A percentile compares a stretch with the other conserved stretches of the same genome.
Conservation (phyloP, 1,140 invertebrate species). For the Bathynomus jamesi region DNA sequence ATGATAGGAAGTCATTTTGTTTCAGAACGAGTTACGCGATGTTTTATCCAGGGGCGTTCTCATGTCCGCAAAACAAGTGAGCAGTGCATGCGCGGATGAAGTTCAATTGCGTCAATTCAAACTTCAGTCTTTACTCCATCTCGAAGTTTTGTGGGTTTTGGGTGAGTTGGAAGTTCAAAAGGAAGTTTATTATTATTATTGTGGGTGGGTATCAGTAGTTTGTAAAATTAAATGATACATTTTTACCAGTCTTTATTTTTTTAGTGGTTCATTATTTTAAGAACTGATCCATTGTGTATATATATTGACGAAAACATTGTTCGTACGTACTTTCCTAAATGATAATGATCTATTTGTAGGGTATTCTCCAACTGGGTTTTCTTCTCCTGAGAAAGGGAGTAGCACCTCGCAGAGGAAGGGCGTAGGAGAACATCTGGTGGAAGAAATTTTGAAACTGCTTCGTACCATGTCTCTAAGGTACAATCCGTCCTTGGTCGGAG, state of each 20-base stretch:
- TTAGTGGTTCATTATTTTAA: too few relatives aligned
- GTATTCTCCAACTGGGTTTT: neutral
- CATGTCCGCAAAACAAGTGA: neutral
- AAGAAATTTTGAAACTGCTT: conserved; percentile 17
- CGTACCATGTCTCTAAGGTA: conserved; percentile 19
- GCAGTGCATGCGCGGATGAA: neutral
- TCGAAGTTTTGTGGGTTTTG: neutral
- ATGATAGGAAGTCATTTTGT: too few relatives aligned
- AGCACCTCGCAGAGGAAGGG: neutral
- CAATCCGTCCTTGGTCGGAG: conserved; percentile 20
- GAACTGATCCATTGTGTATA: too few relatives aligned
- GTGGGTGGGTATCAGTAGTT: too few relatives aligned
- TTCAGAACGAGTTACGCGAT: neutral
- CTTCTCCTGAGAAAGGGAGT: neutral
- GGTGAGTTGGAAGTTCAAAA: neutral
- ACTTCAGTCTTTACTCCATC: neutral
- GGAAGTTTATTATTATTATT: too few relatives aligned
- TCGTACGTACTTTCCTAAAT: too few relatives aligned
- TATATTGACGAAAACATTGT: too few relatives aligned
- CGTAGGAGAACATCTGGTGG: conserved; percentile 16
- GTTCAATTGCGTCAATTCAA: neutral
- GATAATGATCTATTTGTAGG: too few relatives aligned
- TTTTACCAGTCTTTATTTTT: too few relatives aligned
- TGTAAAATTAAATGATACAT: too few relatives aligned
- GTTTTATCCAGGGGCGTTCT: neutral